phyloP scores from a whole-genome alignment of 2,113 vertebrate genomes.

The Anser cygnoides region DNA sequence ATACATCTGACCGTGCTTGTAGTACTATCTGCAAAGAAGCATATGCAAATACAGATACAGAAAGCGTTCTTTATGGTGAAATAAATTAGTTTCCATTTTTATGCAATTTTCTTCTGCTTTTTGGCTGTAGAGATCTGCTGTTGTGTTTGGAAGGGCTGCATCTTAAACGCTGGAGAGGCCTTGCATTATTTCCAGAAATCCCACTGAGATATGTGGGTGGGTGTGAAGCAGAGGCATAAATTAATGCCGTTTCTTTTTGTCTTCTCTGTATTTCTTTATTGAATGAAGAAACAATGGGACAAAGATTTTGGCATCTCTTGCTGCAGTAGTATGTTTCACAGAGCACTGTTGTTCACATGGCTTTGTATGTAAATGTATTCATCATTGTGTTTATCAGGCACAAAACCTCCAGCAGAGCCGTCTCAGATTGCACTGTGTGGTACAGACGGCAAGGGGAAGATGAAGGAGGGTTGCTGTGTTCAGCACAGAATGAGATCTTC shows the following conservation, averaged over 20 bases:
- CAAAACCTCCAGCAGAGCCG: not conserved
- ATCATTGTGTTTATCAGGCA: not conserved
- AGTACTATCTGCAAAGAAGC: conserved; percentile 41
- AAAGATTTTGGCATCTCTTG: not conserved
- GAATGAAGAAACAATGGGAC: not conserved
- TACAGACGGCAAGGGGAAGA: not conserved
- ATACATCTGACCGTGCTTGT: not conserved
- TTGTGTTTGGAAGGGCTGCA: conserved; percentile 17
- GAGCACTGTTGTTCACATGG: not conserved
- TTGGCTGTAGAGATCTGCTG: conserved; percentile 44
- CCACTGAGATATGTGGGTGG: not conserved
- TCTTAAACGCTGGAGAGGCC: not conserved
- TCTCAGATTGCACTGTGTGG: not conserved
- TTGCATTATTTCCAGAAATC: conserved; percentile 38
- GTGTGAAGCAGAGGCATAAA: not conserved
- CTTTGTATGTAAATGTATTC: not conserved
- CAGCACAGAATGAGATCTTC: not conserved
- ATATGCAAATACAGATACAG: conserved; percentile 34
- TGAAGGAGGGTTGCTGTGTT: not conserved
- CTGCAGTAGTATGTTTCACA: not conserved
- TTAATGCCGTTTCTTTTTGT: not conserved
- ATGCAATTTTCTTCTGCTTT: conserved; percentile 9
- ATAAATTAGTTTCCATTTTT: conserved; percentile 68
- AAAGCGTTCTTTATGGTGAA: conserved; percentile 24
- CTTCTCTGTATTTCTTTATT: not conserved